phyloP scores from a whole-genome alignment of 2,797 vertebrate genomes.

The Ispidina picta region DNA sequence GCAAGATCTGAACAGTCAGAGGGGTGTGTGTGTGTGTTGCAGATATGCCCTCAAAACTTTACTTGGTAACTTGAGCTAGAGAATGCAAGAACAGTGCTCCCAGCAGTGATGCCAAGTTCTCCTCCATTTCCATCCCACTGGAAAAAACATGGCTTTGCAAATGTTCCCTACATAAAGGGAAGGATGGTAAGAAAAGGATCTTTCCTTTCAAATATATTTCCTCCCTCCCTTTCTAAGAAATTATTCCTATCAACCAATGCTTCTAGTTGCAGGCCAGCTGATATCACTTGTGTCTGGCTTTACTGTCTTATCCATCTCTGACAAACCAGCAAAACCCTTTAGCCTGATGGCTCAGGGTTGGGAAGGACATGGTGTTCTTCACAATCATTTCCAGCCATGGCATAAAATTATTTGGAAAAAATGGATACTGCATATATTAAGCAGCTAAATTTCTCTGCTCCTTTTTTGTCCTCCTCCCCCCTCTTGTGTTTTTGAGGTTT shows the following conservation, averaged over 20 bases:
- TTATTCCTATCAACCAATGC: not conserved
- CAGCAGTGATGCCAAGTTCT: not conserved
- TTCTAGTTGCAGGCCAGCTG: not conserved
- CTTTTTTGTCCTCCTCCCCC: not conserved
- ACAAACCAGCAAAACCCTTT: not conserved
- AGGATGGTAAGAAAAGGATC: not conserved
- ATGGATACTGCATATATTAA: conserved; percentile 32
- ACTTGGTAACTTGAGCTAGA: not conserved
- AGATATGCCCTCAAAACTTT: not conserved
- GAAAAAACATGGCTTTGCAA: not conserved
- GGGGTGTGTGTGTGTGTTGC: not conserved
- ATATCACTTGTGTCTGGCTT: not conserved
- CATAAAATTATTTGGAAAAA: conserved; percentile 57
- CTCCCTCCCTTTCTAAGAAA: not conserved
- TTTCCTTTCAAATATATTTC: not conserved
- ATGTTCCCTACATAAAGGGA: not conserved
- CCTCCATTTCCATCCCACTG: not conserved
- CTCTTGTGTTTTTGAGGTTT: not conserved
- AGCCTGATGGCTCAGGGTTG: not conserved
- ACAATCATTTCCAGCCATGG: conserved; percentile 7
- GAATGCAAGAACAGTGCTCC: not conserved
- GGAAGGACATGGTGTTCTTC: conserved; percentile 33
- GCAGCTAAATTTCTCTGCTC: not conserved
- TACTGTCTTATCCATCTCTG: not conserved
- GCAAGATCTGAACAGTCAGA: not conserved